Conservation (phyloP, 2,888 invertebrate genomes). For the Oxystoma pomonae region DNA sequence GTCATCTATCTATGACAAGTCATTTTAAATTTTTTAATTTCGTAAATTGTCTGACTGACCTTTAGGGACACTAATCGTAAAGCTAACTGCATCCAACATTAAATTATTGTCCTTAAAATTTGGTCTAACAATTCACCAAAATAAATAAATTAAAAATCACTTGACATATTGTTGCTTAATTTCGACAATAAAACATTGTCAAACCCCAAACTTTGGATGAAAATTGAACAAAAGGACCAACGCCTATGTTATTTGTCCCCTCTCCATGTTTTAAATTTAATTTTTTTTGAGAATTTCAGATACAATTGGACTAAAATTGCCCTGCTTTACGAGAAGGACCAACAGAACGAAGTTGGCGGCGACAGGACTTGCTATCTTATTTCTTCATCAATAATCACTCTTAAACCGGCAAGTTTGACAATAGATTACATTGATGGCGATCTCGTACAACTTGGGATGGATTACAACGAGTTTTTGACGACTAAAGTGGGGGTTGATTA, state of each 20-base stretch:
- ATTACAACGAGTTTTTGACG: constrained; percentile 59
- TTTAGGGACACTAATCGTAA: no score
- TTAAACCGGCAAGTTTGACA: constrained; percentile 47
- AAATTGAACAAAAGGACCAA: background rate
- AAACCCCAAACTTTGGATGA: background rate
- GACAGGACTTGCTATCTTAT: constrained; percentile 71
- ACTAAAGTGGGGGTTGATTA: constrained; percentile 65
- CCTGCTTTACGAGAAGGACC: constrained; percentile 72
- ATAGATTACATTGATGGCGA: constrained; percentile 58
- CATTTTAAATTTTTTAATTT: no score
- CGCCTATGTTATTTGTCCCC: background rate
- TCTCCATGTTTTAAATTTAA: no score
- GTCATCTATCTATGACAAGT: no score
- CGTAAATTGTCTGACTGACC: no score
- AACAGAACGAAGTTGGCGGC: constrained; percentile 64
- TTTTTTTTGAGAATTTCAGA: constrained; percentile 46
- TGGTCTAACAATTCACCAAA: no score
- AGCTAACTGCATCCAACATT: no score
- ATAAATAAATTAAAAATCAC: no score
- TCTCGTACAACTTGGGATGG: constrained; percentile 51
- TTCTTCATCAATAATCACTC: constrained; percentile 68
- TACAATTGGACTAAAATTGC: constrained; percentile 69
- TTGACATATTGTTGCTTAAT: no score
- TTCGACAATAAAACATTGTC: no score
- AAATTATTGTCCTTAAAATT: no score